Base-by-base conservation (phyloP, 2,797 vertebrate genomes). In the Clarias laeviceps region DNA sequence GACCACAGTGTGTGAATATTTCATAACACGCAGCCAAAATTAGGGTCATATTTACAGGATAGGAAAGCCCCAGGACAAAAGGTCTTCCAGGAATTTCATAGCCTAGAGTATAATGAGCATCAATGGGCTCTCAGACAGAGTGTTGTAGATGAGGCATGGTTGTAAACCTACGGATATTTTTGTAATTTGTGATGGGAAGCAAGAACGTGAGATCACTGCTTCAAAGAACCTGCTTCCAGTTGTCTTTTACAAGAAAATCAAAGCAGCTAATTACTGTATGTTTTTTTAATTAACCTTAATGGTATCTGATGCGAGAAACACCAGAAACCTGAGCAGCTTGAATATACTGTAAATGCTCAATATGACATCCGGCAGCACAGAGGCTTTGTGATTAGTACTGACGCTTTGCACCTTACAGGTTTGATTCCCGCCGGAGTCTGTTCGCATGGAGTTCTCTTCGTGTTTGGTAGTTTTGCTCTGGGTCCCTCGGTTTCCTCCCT, bases 1-100 rank as follows among this genome's bases (percentile, higher is more conserved):
- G 22, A 73, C 56, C 22, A 8, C 45, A 64, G 22, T 66, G 56
- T 57, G 40, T 80, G 83, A 82, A 57, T 34, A 8, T 72, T 69
- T 45, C 11, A 82, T 77, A 57, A 73, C 15, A 27, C 1, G 24
- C 27, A 64, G 22, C 22, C 59, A 82, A 37, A 56, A 45, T 57
- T 66, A 29, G 27, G 61, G 14, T 66, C 15, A 50, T 34, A 15
- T 59, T 29, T 57, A 34, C 45, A 61, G 72, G n/a, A 57, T 15
- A 59, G 37, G n/a, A 11, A 32, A 34, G n/a, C 6, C 8, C 50
- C 45, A 45, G 45, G 56, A 76, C 17, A 76, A 11, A 11, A 76
- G 15, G 7, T 6, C 45, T 27, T 74, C n/a, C 29, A 76, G 56
- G 15, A 57, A 76, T 56, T 76, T 57, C n/a, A 56, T 76, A 29